phyloP scores from a whole-genome alignment of 2,797 vertebrate genomes.

The Siniperca obscura region DNA sequence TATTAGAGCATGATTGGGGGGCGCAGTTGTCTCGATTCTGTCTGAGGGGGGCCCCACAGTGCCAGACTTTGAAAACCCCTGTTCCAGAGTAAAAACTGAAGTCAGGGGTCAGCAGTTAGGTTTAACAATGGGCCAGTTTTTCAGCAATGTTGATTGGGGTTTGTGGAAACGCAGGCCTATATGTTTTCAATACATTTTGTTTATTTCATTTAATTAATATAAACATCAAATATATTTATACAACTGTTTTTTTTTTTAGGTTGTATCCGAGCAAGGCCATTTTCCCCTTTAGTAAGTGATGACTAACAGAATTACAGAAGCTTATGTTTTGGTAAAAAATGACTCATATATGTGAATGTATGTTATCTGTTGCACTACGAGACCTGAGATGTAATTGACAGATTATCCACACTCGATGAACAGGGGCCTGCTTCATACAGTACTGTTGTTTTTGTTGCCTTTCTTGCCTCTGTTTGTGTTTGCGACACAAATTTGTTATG shows the following conservation, averaged over 20 bases:
- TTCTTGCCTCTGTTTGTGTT: conserved; percentile 3
- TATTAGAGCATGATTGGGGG: too few relatives aligned
- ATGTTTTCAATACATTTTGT: too few relatives aligned
- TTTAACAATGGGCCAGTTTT: too few relatives aligned
- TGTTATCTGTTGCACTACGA: not conserved
- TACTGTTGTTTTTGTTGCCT: not conserved
- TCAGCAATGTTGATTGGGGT: too few relatives aligned
- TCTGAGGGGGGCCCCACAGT: not conserved
- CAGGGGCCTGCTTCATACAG: not conserved
- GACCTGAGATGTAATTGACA: not conserved
- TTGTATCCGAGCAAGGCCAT: not conserved
- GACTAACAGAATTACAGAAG: too few relatives aligned
- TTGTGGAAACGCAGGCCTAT: too few relatives aligned
- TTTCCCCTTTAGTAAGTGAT: too few relatives aligned
- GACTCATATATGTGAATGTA: not conserved
- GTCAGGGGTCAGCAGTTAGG: too few relatives aligned
- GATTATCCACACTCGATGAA: not conserved
- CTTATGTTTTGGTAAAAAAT: not conserved
- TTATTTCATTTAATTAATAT: not conserved
- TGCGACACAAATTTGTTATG: not conserved
- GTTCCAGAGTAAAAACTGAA: not conserved
- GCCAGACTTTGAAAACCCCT: too few relatives aligned
- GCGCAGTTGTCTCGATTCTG: not conserved
- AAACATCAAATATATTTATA: not conserved
- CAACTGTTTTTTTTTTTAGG: not conserved